Conservation (phyloP, 1,140 invertebrate species). For the Anastrepha ludens region DNA sequence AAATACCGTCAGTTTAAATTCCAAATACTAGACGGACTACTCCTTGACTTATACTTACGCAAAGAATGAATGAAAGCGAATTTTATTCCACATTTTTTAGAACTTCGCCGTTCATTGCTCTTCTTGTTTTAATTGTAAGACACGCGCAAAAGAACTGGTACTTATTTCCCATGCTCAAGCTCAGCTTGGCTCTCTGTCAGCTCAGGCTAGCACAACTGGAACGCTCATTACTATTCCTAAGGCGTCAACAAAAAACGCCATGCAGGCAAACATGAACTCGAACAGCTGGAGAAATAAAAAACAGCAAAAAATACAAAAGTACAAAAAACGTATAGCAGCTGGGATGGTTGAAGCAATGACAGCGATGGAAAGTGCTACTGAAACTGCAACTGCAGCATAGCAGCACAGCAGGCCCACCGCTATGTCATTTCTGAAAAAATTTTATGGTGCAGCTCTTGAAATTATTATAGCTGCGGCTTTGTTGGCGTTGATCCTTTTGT, state of each 20-base stretch:
- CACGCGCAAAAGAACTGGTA: not conserved
- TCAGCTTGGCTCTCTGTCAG: not conserved
- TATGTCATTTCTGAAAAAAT: not conserved
- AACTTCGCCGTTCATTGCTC: not conserved
- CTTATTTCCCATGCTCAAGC: conserved; percentile 1
- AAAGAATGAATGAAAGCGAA: not conserved
- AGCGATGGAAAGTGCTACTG: conserved; percentile 25
- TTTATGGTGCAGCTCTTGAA: conserved; percentile 38
- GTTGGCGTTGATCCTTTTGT: conserved; percentile 15
- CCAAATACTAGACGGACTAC: too few species aligned
- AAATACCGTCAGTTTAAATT: too few species aligned
- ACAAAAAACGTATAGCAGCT: not conserved
- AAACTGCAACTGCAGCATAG: conserved; percentile 20
- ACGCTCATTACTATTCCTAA: conserved; percentile 12
- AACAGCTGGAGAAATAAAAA: not conserved
- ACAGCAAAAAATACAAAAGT: not conserved
- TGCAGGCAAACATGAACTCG: not conserved
- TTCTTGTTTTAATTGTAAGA: too few species aligned
- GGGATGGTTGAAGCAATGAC: not conserved
- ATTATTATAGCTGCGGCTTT: conserved; percentile 20
- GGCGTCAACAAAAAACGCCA: not conserved
- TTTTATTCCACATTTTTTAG: not conserved
- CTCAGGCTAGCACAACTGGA: not conserved
- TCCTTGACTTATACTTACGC: too few species aligned
- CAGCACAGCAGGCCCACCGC: not conserved